Percentiles rank a stretch among this genome's conserved stretches.
phyloP scores from a whole-genome alignment of 2,888 invertebrate genomes.

The Chrysomela aeneicollis region DNA sequence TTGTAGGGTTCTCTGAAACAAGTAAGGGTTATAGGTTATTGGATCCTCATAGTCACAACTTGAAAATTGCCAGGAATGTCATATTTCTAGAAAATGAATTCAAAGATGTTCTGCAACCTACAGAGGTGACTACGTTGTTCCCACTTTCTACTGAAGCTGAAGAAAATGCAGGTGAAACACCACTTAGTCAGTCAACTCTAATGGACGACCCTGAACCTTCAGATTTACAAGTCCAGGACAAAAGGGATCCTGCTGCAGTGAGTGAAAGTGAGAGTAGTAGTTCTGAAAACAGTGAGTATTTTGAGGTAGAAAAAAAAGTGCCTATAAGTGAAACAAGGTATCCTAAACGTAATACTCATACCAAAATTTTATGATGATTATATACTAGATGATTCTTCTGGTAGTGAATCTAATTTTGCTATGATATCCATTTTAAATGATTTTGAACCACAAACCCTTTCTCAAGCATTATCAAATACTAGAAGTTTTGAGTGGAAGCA shows the following conservation, averaged over 20 bases:
- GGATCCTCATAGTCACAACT: slow-evolving; percentile 14
- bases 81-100: slow-evolving; percentile 33
- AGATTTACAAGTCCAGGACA: too few relatives aligned
- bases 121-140: not conserved
- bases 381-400: too few relatives aligned
- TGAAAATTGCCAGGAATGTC: slow-evolving; percentile 35
- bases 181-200: too few relatives aligned
- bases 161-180: not conserved
- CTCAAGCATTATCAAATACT: slow-evolving; percentile 4
- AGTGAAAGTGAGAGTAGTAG: not conserved
- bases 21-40: slow-evolving; percentile 28
- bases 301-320: not conserved
- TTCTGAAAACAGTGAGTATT: not conserved
- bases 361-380: slow-evolving; percentile 4
- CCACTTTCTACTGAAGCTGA: not conserved
- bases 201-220: too few relatives aligned
- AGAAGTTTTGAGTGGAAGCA: slow-evolving; percentile 1
- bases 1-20: slow-evolving; percentile 32
- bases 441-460: slow-evolving; percentile 7
- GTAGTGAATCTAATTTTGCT: slow-evolving; percentile 4
- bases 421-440: slow-evolving; percentile 5
- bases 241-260: too few relatives aligned
- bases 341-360: not conserved
- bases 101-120: not conserved
- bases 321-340: not conserved